Conservation (phyloP, 2,888 invertebrate genomes). For the Andrena marginata region DNA sequence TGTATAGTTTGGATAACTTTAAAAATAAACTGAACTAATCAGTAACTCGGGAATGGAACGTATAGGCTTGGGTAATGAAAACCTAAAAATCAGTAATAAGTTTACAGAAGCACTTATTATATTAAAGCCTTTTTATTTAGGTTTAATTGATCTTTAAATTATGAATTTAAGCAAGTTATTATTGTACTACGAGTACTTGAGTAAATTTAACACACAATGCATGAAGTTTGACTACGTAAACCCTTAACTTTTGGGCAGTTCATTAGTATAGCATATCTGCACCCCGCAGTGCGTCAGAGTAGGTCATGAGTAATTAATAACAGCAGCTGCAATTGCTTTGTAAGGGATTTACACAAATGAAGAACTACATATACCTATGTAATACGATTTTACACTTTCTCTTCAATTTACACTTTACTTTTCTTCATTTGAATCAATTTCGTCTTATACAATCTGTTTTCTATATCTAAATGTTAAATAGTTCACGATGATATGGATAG, state of each 20-base stretch:
- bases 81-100: no score
- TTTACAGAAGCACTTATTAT: no score
- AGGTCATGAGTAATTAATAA: slow-evolving; percentile 59
- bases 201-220: slow-evolving; percentile 16
- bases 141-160: not conserved
- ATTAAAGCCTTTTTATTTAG: no score
- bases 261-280: slow-evolving; percentile 44
- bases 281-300: slow-evolving; percentile 50
- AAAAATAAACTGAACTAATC: no score
- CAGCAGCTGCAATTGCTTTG: slow-evolving; percentile 9
- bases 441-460: not conserved
- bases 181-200: not conserved
- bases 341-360: not conserved
- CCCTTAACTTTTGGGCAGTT: slow-evolving; percentile 32
- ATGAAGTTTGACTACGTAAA: slow-evolving; percentile 27
- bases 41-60: no score
- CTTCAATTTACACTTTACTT: not conserved
- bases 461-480: not conserved
- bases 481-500: not conserved
- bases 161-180: not conserved
- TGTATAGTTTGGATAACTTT: no score
- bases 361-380: not conserved
- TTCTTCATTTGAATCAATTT: no score
- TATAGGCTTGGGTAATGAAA: no score
- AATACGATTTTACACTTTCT: not conserved